Percentiles rank a stretch among this genome's conserved stretches.
Conservation (phyloP, 2,113 vertebrate genomes). For the Sylvietta virens region DNA sequence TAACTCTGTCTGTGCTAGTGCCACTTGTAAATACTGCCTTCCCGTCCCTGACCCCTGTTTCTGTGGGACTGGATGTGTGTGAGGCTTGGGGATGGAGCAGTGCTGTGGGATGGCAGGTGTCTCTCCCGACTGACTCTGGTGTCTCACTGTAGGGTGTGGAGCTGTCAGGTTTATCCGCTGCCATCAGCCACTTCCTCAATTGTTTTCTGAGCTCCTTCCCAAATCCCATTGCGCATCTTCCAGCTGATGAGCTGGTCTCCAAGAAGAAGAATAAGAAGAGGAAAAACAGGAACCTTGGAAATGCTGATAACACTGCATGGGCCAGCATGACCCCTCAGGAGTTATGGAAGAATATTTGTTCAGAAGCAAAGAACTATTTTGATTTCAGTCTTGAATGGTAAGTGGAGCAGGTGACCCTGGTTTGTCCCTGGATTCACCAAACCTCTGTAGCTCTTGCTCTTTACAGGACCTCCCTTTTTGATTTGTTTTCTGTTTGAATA, state of each 20-base stretch:
- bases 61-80: background rate
- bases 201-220: constrained; percentile 96
- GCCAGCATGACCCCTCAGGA: constrained; percentile 91
- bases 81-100: background rate
- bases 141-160: constrained; percentile 83
- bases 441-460: background rate
- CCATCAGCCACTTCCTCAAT: constrained; percentile 98
- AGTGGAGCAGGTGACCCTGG: background rate
- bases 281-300: constrained; percentile 85
- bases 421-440: background rate
- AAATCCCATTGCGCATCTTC: constrained; percentile 91
- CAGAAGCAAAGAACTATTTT: constrained; percentile 90
- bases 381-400: constrained; percentile 89
- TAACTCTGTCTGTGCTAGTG: background rate
- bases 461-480: background rate
- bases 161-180: constrained; percentile 91
- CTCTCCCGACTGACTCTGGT: background rate
- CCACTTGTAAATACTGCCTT: background rate
- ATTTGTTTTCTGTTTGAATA: background rate
- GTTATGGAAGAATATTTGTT: constrained; percentile 92
- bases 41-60: background rate
- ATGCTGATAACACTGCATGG: constrained; percentile 93
- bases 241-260: constrained; percentile 91
- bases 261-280: constrained; percentile 93
- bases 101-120: background rate